Evolutionary conservation across 2,888 invertebrate genomes (phyloP), one percentile per base, ranked within the genome.

Genomic region (Drosophila cognata): DNA sequence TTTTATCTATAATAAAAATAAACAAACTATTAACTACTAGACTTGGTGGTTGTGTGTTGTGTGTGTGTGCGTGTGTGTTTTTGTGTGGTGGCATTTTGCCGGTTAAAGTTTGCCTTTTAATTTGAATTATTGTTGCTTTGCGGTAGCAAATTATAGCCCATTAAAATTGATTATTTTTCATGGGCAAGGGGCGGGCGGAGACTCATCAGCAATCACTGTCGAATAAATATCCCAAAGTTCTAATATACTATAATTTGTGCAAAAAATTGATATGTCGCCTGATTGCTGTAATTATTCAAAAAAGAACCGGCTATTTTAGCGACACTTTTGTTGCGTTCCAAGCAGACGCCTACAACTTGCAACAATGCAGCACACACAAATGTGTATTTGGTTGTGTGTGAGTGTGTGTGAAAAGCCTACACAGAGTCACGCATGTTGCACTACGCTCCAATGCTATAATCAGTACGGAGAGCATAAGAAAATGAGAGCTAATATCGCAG

Each of bases 121-220:
- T 81, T 83, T 71, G 63, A 81, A 81, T 71, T 74, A 86, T 84
- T 72, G 84, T 74, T 88, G 81, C 74, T 82, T 76, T 73, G 88
- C 71, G 74, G 55, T 81, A 51, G 84, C 87, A 89, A 87, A 84
- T 84, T 89, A 84, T 65, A 86, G 87, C 29, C 87, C 69, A 84
- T 84, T 84, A 84, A 84, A 89, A 84, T 89, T 81, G 89, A 84
- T 84, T 84, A 84, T 88, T 75, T 88, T 79, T 51, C 66, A 31
- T 52, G 7, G 46, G 25, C 51, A 58, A 48, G 69, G 51, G 77
- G 76, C 8, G 10, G n/a, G 2, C 8, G 2, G n/a, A 21, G 57
- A 6, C 60, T 53, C 60, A 62, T 66, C 52, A 46, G 70, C 52
- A 51, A 65, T 68, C 62, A 74, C 38, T 57, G 52, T 43, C 61